phyloP scores from a whole-genome alignment of 2,888 invertebrate species.

The Troides oblongomaculatus region DNA sequence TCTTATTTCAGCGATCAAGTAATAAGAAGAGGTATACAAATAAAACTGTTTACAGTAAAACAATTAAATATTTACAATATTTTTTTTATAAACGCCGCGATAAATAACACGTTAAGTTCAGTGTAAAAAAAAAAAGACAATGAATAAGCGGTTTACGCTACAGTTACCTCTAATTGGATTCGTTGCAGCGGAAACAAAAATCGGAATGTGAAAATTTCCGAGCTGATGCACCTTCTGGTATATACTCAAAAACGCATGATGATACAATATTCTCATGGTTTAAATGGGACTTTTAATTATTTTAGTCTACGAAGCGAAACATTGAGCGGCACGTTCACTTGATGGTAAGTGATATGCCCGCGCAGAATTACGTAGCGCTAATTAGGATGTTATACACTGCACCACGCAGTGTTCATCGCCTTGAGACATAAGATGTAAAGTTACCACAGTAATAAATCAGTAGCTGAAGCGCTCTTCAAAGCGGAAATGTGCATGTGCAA shows the following conservation, averaged over 20 bases:
- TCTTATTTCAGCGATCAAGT: too few species aligned
- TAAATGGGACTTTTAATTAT: neutral
- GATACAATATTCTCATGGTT: slow-evolving; percentile 1
- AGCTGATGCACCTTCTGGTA: slow-evolving; percentile 19
- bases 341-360: too few species aligned
- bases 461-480: too few species aligned
- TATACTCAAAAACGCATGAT: slow-evolving; percentile 10
- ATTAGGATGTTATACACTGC: too few species aligned
- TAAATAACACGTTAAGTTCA: slow-evolving; percentile 30
- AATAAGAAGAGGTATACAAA: too few species aligned
- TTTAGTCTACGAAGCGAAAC: neutral
- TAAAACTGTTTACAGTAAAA: slow-evolving; percentile 4
- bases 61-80: neutral
- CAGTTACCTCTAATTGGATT: slow-evolving; percentile 54
- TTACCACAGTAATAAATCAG: too few species aligned
- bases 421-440: too few species aligned
- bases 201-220: slow-evolving; percentile 37
- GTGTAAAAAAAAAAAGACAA: slow-evolving; percentile 34
- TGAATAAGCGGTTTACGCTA: slow-evolving; percentile 46
- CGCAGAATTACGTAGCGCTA: too few species aligned
- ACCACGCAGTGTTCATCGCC: too few species aligned
- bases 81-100: slow-evolving; percentile 18
- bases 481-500: too few species aligned
- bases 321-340: too few species aligned
- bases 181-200: slow-evolving; percentile 39